Evolutionary conservation across 92 coral and sea anemone genomes (phyloP), one percentile per base, ranked within the genome.

Genomic region (Paragorgia papillata): DNA sequence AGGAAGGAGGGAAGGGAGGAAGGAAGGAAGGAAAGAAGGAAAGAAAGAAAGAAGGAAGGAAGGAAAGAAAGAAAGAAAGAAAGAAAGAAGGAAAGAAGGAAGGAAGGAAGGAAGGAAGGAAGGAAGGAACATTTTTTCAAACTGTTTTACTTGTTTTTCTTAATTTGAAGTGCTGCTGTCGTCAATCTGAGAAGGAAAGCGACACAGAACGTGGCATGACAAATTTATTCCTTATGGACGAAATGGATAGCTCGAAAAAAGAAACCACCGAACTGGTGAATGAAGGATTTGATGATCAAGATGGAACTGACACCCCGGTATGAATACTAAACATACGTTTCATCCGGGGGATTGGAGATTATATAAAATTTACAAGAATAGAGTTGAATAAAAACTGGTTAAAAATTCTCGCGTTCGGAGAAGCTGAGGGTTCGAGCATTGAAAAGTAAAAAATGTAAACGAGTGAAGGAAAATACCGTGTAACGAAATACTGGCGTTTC

Each of bases 211-310:
- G 31, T 13, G 37, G 78, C 0, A n/a, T n/a, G n/a, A 55, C 78
- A 5, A 31, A 55, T 41, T 33, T 15, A 12, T 31, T 53, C 34
- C 30, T 41, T 33, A 51, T 71, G 63, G 78, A 71, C 34, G 24
- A 71, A 17, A 18, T 71, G 22, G 78, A 71, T 25, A 41, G 32
- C 26, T 18, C 27, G 35, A 54, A 55, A 39, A 54, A 32, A 15
- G 60, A 46, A 1, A 3, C 51, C 8, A 17, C 75, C 5, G 50
- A 33, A 15, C 49, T 71, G 27, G 78, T 53, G 26, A 71, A 71
- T 51, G 63, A 71, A 32, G 78, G 78, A 10, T 71, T 71, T 34
- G 78, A 71, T 7, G 64, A 53, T 3, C 29, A 71, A 14, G 78
- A 54, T 25, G 75, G 59, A 68, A 10, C 12, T 3, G 40, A 68